Base-by-base conservation (phyloP, 2,113 vertebrate species). In the Pontoporia blainvillei region DNA sequence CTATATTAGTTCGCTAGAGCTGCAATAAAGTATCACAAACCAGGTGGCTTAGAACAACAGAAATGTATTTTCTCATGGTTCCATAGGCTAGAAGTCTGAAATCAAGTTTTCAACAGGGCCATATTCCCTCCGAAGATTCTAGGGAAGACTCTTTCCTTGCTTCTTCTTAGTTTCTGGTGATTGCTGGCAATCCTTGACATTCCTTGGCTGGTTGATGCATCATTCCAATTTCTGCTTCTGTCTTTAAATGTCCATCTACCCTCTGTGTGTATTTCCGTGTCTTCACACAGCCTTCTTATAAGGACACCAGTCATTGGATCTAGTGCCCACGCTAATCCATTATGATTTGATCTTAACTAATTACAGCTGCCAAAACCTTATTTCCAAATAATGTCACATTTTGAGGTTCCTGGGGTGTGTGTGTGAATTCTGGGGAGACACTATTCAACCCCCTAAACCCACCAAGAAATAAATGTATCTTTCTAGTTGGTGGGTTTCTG, bases 361-460 rank as follows among this genome's bases (percentile, higher is more conserved):
- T 31, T 85, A 41, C 4, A 85, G 75, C 39, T 88, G 2, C 27
- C 46, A 73, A 71, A 86, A 66, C 0, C 23, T 21, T 92, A 52
- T 88, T 86, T 95, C 66, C 67, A 91, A 91, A 88, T 91, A 79
- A 86, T 36, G 13, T 95, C 31, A 46, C 2, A 41, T 93, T 81
- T 49, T 57, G 20, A 89, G 12, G n/a, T 89, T 62, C 44, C 44
- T 13, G 5, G 12, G 6, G 15, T 52, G 52, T 52, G 72, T 20
- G 64, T 3, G 69, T 29, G 25, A 49, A 86, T 61, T 93, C 87
- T 34, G 23, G 31, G 41, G 15, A 87, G 41, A 84, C 11, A 44
- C 1, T 71, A 57, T 84, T 87, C 46, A 89, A 67, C 46, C 2
- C 27, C 15, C 52, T 75, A 41, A 17, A 64, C 5, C 17, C 15